Conservation (phyloP, 2,797 vertebrate species). For the Acomys russatus region DNA sequence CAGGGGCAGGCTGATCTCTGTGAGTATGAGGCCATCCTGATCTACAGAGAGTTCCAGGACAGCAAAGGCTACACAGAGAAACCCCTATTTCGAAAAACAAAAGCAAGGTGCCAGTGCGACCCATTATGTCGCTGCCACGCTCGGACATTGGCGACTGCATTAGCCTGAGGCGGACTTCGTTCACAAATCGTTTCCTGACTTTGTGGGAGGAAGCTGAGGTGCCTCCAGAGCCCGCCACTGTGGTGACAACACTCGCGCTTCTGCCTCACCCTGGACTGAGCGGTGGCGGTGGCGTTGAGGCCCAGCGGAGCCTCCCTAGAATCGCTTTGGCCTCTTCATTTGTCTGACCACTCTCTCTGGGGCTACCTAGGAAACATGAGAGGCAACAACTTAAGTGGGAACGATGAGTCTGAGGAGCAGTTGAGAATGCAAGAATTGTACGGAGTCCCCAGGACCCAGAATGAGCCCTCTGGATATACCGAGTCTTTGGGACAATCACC, state of each 20-base stretch:
- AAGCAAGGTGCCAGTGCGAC: slow-evolving; percentile 66
- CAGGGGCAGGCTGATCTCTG: too few relatives aligned
- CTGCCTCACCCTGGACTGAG: not conserved
- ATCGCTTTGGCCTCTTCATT: not conserved
- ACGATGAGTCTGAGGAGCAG: slow-evolving; percentile 95
- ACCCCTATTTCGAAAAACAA: too few relatives aligned
- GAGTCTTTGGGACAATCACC: slow-evolving; percentile 91
- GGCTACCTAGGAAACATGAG: slow-evolving; percentile 68
- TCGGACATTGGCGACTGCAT: slow-evolving; percentile 55
- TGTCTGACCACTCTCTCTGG: not conserved
- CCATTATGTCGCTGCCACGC: slow-evolving; percentile 51
- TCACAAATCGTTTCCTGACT: not conserved
- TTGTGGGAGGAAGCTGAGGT: not conserved
- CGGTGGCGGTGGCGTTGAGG: not conserved
- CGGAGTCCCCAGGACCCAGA: slow-evolving; percentile 79
- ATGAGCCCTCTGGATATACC: slow-evolving; percentile 85
- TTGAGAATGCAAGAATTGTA: slow-evolving; percentile 95
- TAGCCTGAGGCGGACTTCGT: not conserved
- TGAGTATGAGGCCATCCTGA: too few relatives aligned
- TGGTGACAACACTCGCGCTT: not conserved
- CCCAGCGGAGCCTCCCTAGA: not conserved
- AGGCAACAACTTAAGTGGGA: slow-evolving; percentile 86
- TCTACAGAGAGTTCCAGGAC: too few relatives aligned
- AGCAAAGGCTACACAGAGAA: too few relatives aligned
- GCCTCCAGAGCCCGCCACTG: not conserved